Conservation (phyloP, 2,113 vertebrate genomes). For the Lepidothrix coronata region DNA sequence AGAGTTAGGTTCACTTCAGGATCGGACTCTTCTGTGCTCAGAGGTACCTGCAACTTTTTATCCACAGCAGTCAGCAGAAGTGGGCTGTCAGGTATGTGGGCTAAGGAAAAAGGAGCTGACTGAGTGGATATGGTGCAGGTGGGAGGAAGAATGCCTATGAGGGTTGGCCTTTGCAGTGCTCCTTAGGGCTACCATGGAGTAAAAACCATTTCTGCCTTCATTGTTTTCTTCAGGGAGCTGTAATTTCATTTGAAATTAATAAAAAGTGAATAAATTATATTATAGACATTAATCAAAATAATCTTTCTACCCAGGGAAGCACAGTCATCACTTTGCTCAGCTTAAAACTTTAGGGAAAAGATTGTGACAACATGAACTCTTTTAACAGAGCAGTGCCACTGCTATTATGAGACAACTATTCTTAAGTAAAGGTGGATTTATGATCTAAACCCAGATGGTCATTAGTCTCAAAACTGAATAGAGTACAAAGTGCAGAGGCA, state of each 20-base stretch:
- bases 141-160: neutral
- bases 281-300: neutral
- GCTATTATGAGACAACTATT: neutral
- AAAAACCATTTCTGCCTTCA: slow-evolving; percentile 2
- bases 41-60: neutral
- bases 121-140: neutral
- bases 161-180: neutral
- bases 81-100: neutral
- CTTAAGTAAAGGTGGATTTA: neutral
- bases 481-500: neutral
- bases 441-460: neutral
- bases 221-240: slow-evolving; percentile 18
- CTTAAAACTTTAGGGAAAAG: neutral
- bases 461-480: neutral
- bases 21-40: neutral
- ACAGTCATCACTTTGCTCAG: neutral
- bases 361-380: neutral
- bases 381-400: neutral
- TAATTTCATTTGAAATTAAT: neutral
- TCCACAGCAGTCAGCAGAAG: neutral
- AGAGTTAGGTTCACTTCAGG: neutral
- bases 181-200: neutral
- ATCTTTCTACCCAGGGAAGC: neutral
- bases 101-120: neutral
- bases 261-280: neutral